Evolutionary conservation across 2,888 invertebrate species (phyloP).

Genomic region (Leptura quadrifasciata): DNA sequence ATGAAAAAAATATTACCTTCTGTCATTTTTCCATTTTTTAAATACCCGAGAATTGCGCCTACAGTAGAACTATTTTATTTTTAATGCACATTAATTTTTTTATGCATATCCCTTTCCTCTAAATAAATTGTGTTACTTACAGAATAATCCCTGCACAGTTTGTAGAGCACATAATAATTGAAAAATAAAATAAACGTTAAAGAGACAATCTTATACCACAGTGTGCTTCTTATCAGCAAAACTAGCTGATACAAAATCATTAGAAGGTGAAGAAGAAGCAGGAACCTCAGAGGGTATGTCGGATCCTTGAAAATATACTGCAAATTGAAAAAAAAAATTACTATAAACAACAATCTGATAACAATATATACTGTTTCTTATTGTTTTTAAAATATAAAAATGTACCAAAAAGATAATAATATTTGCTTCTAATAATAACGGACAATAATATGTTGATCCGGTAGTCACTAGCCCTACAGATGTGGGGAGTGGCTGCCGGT

Average conservation of each 20-base stretch:
- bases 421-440: no score
- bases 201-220: conserved; percentile 95
- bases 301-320: conserved; percentile 94
- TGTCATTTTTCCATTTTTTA: no score
- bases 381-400: no score
- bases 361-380: neutral
- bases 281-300: conserved; percentile 82
- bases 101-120: conserved; percentile 82
- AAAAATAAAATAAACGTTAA: conserved; percentile 90
- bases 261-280: conserved; percentile 83
- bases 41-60: no score
- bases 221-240: conserved; percentile 85
- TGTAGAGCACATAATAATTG: conserved; percentile 94
- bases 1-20: no score
- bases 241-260: conserved; percentile 87
- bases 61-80: neutral
- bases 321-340: conserved; percentile 65
- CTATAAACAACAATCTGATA: conserved; percentile 16
- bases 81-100: conserved; percentile 72
- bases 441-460: no score
- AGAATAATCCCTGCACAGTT: conserved; percentile 89
- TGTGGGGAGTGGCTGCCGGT: no score
- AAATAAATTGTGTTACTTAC: conserved; percentile 89
- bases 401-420: no score
- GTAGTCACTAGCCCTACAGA: no score